Evolutionary conservation across 2,113 vertebrate genomes (phyloP).

Genomic region (Callopanchax toddi): DNA sequence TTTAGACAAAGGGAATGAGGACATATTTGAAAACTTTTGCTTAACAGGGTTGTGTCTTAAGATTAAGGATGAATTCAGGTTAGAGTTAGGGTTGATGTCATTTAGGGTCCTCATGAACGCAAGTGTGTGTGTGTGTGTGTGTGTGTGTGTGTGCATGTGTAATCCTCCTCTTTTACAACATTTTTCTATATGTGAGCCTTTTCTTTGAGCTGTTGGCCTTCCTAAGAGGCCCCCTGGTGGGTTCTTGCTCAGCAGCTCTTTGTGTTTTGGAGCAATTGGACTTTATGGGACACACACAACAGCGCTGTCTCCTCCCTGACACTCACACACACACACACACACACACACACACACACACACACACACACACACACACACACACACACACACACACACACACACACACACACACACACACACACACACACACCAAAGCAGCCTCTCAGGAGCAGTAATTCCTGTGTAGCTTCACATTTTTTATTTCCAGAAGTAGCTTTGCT

Average conservation of each 20-base stretch:
- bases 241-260: slow-evolving; percentile 69
- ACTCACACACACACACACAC: not conserved
- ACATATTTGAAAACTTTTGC: no score
- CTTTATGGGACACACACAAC: slow-evolving; percentile 56
- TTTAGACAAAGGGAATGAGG: no score
- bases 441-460: not conserved
- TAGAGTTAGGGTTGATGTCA: not conserved
- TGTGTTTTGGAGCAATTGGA: slow-evolving; percentile 69
- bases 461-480: not conserved
- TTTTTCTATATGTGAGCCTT: slow-evolving; percentile 46
- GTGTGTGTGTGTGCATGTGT: slow-evolving; percentile 6
- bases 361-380: no score
- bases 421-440: slow-evolving; percentile 6
- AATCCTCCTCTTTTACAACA: slow-evolving; percentile 18
- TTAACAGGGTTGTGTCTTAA: not conserved
- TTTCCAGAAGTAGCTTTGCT: no score
- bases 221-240: slow-evolving; percentile 67
- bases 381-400: no score
- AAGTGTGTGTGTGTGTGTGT: slow-evolving; percentile 7
- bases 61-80: no score
- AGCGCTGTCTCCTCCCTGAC: slow-evolving; percentile 5
- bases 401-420: no score
- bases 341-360: no score
- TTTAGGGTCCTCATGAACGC: not conserved
- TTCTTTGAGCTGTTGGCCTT: slow-evolving; percentile 65